Percentiles rank a stretch among this genome's conserved stretches.
Conservation (phyloP, 2,113 vertebrate species). For the Datnioides undecimradiatus region DNA sequence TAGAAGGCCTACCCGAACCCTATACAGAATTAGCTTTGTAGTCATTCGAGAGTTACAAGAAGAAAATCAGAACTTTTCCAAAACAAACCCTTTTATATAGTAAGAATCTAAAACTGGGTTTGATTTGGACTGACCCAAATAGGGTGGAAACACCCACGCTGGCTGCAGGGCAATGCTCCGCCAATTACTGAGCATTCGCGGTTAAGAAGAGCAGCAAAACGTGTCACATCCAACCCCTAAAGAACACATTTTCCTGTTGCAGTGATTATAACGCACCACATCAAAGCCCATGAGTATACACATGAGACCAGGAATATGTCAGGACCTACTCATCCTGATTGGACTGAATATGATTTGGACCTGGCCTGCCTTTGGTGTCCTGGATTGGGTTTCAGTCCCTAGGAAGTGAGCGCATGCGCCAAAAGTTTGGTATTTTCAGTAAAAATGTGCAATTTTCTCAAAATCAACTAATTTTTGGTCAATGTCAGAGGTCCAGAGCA, state of each 20-base stretch:
- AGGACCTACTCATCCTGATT: background rate
- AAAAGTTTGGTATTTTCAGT: no score
- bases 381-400: background rate
- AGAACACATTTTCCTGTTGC: background rate
- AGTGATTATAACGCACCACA: background rate
- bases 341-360: background rate
- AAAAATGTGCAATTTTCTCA: no score
- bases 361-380: background rate
- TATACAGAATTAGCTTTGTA: background rate
- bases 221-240: background rate
- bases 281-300: background rate
- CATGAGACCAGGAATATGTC: no score
- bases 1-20: background rate
- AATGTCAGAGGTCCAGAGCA: no score
- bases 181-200: background rate
- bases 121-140: background rate
- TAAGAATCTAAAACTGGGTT: background rate
- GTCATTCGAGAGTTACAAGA: background rate
- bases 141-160: background rate
- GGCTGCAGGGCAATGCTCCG: background rate
- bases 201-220: background rate
- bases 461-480: no score
- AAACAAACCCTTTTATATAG: no score
- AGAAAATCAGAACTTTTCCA: background rate
- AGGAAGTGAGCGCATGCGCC: background rate